A percentile compares a stretch with the other conserved stretches of the same genome.
Conservation (phyloP, 2,797 vertebrate species). For the Acanthopagrus latus region DNA sequence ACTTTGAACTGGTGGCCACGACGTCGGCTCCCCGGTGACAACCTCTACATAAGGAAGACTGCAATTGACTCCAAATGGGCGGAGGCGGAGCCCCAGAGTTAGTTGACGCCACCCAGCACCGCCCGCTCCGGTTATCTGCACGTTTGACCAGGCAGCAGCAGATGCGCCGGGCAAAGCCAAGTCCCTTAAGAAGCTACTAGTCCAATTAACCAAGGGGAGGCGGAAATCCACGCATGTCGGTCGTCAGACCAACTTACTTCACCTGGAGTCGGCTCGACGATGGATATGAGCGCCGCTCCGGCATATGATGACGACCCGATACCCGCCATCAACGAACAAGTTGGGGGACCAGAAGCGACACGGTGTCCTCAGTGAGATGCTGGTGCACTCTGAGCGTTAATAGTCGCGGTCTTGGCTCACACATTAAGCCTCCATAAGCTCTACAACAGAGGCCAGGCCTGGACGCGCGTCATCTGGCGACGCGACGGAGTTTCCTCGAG, state of each 20-base stretch:
- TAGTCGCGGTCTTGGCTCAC: slow-evolving; percentile 26
- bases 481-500: slow-evolving; percentile 57
- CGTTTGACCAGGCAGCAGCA: slow-evolving; percentile 34
- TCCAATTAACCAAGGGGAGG: slow-evolving; percentile 74
- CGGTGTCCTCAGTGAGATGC: slow-evolving; percentile 48
- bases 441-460: slow-evolving; percentile 24
- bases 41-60: slow-evolving; percentile 37
- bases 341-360: slow-evolving; percentile 43
- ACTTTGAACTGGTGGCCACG: not conserved
- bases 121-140: slow-evolving; percentile 10
- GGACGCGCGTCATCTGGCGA: slow-evolving; percentile 36
- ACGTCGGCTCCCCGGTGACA: not conserved
- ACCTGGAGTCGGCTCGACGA: slow-evolving; percentile 35
- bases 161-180: slow-evolving; percentile 60
- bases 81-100: slow-evolving; percentile 79
- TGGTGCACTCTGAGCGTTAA: slow-evolving; percentile 24
- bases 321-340: slow-evolving; percentile 49
- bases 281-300: slow-evolving; percentile 53
- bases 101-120: slow-evolving; percentile 19
- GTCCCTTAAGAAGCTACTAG: slow-evolving; percentile 75
- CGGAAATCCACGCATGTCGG: slow-evolving; percentile 49
- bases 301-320: slow-evolving; percentile 22
- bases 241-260: slow-evolving; percentile 1
- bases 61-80: slow-evolving; percentile 51
- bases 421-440: slow-evolving; percentile 60